Base-by-base conservation (phyloP, 2,888 invertebrate genomes). In the Xanthorhoe spadicearia region DNA sequence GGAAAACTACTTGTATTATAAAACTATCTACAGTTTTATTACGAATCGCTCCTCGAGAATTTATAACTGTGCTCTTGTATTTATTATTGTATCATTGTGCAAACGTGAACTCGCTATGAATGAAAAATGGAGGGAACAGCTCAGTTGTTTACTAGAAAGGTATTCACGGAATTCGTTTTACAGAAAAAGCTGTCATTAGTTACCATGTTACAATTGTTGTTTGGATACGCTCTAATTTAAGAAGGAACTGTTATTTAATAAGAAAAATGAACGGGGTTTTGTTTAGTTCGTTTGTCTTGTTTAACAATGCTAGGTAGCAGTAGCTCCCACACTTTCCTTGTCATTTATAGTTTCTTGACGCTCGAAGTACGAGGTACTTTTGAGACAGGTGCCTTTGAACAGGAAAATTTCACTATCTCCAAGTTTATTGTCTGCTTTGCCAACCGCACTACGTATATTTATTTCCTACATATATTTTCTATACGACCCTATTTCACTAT, bases 61-160 rank as follows among this genome's bases (percentile, higher is more conserved):
- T 7, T 17, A 35, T 6, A 43, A 32, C 18, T 17, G 15, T 1
- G 19, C 23, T 53, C 59, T 13, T 54, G 56, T 52, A 48, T 46
- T 52, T 56, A 43, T 38, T 56, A 61, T 35, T 43, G 18, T n/a
- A 17, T 66, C 57, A 63, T 59, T 72, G 78, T 77, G 66, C 69
- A 67, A 69, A 72, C 71, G 75, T 73, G 64, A 64, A 69, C 55
- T 61, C 50, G 68, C 55, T 66, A 88, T 88, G 87, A 65, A 79
- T 75, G 87, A 84, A 77, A 77, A 69, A 74, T 72, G 77, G 66
- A 73, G 69, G 72, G 87, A 88, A 76, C 85, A 86, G 73, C 77
- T 77, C 54, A 71, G 66, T 67, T 77, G 72, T 74, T 80, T 89
- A 65, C 69, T 86, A 69, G 76, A 82, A 75, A 85, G 87, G 87